Conservation (phyloP, 2,113 vertebrate species). For the Chionis minor region DNA sequence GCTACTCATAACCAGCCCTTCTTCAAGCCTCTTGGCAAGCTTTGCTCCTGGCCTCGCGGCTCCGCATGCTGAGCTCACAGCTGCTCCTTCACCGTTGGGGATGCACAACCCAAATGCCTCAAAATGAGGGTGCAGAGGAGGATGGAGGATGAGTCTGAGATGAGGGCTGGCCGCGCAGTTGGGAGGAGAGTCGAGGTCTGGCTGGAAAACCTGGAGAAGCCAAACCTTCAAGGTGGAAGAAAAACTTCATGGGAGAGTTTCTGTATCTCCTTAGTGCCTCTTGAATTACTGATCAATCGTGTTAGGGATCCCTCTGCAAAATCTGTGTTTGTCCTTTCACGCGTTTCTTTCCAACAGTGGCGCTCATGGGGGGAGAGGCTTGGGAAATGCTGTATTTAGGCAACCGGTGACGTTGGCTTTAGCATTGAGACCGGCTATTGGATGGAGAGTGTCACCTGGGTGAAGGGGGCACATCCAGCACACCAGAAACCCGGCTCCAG, state of each 20-base stretch:
- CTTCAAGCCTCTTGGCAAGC: constrained; percentile 30
- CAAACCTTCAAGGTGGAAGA: not conserved
- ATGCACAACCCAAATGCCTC: not conserved
- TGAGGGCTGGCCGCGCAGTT: not conserved
- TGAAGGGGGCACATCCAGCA: not conserved
- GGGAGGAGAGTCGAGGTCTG: not conserved
- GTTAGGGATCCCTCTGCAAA: not conserved
- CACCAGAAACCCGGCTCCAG: not conserved
- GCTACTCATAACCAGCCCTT: not conserved
- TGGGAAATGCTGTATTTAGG: not conserved
- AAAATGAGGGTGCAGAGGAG: not conserved
- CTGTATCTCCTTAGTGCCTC: not conserved
- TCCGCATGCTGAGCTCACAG: constrained; percentile 37
- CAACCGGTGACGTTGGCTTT: not conserved
- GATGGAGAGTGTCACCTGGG: not conserved
- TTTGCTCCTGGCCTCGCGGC: not conserved
- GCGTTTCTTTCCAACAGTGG: not conserved
- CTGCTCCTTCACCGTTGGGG: not conserved
- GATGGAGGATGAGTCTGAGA: not conserved
- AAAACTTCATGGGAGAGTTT: not conserved
- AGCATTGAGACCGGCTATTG: not conserved
- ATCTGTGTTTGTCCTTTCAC: not conserved
- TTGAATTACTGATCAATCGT: not conserved
- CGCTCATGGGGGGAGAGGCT: not conserved
- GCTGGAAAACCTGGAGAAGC: not conserved